Base-by-base conservation (phyloP, 2,113 vertebrate genomes). In the Rhinopithecus roxellana region DNA sequence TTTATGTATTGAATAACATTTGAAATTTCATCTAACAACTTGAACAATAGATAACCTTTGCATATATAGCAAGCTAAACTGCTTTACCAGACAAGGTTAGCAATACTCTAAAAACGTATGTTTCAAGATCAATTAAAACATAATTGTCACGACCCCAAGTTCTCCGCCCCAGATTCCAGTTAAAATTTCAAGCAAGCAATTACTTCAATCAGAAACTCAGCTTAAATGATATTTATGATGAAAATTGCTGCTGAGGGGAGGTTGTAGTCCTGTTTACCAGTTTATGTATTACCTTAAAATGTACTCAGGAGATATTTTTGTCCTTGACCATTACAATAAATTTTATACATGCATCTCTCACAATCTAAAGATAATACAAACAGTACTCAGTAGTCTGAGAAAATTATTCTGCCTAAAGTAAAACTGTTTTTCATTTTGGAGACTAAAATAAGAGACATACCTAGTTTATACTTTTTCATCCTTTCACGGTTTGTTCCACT, bases 371-470 rank as follows among this genome's bases (percentile, higher is more conserved):
- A 52, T 23, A 86, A 88, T 32, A 64, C 61, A 93, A 87, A 70
- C 43, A 90, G 14, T 86, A 45, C 20, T 25, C 25, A 83, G 3
- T 59, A 25, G 2, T 82, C 20, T 95, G 45, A 92, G 75, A 89
- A 94, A 97, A 90, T 81, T 22, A 84, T 88, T 88, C 38, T 94
- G 38, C 12, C 16, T 81, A 88, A 90, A 43, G 1, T 80, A 77
- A 86, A 94, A 61, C 0, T 74, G 2, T 43, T 90, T 72, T 93
- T 16, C 22, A 35, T 85, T 92, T 89, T 92, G 43, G 8, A 83
- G 11, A 61, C 10, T 90, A 84, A 74, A 88, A 10, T 45, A 72
- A 79, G 55, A 79, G 14, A 45, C 3, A 75, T 40, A 81, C 3
- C 30, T 77, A 72, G 17, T 70, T 59, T 40, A 78, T 69, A 22